Evolutionary conservation across 1,140 invertebrate species (phyloP).

Genomic region (Scaptomyza montana): DNA sequence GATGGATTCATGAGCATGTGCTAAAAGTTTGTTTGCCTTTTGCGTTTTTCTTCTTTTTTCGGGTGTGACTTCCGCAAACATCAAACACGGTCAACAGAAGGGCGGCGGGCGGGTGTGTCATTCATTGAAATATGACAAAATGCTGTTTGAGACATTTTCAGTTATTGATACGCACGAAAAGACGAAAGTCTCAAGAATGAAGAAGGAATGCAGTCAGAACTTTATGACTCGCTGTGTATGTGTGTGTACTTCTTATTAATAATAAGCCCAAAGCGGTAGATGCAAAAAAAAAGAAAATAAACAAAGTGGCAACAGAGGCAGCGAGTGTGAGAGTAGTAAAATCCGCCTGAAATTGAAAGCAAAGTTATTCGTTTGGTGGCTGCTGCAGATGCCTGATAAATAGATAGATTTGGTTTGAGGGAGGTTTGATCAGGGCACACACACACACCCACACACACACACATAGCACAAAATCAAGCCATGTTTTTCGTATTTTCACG

Average conservation of each 20-base stretch:
- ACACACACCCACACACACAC: too few species aligned
- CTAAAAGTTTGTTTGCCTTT: constrained; percentile 74
- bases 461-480: constrained; percentile 71
- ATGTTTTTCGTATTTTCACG: constrained; percentile 66
- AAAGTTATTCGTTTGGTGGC: constrained; percentile 49
- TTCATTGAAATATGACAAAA: constrained; percentile 81
- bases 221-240: constrained; percentile 50
- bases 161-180: constrained; percentile 76
- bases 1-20: constrained; percentile 48
- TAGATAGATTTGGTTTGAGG: constrained; percentile 31
- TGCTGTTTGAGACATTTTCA: constrained; percentile 83
- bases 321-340: constrained; percentile 56
- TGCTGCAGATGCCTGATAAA: constrained; percentile 58
- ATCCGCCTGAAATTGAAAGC: constrained; percentile 70
- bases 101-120: constrained; percentile 15
- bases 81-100: constrained; percentile 42
- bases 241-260: constrained; percentile 57
- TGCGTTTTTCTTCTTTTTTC: constrained; percentile 37
- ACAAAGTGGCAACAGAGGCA: too few species aligned
- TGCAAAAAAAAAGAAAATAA: background rate
- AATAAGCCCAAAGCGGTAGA: constrained; percentile 52
- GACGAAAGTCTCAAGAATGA: constrained; percentile 19
- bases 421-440: constrained; percentile 15
- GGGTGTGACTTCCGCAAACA: constrained; percentile 75
- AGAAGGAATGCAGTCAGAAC: constrained; percentile 61